Base-by-base conservation (phyloP, 2,113 vertebrate genomes). In the Phocoena sinus region DNA sequence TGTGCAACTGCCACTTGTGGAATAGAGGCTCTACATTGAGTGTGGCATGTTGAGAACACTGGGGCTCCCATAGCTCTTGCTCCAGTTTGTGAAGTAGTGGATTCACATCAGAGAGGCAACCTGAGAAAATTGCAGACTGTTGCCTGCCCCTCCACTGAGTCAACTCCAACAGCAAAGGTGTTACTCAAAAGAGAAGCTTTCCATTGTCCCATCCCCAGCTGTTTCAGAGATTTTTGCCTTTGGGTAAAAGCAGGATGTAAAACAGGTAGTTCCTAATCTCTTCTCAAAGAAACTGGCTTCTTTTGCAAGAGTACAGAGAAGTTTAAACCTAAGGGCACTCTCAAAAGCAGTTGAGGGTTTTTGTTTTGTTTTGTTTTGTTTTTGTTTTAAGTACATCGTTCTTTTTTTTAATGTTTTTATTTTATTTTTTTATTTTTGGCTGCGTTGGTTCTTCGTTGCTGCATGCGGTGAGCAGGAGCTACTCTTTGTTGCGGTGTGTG, bases 31-130 rank as follows among this genome's bases (percentile, higher is more conserved):
- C 17, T 17, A 12, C 4, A 33, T 53, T 21, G 1, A 63, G 31
- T 20, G 23, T 56, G 65, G 18, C 26, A 1, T 31, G 23, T 11
- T 87, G 21, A 63, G 33, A 56, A 63, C 20, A 21, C 4, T 41
- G 20, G 1, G 6, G 3, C 11, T 5, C 6, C 58, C 25, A 14
- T 1, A 44, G 6, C 2, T 23, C 10, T 80, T 68, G 23, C 3
- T 53, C 9, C n/a, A 38, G 38, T 2, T 21, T 74, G 3, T 20
- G 21, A 44, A 12, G 10, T 17, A n/a, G n/a, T 18, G 0, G 15
- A 33, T n/a, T 41, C 12, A 47, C 18, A 13, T 2, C 20, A 36
- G 33, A 62, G 21, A 74, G 6, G 23, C 1, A 62, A 67, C 1
- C 20, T 8, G 11, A 73, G 31, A 85, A 31, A 25, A 10, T 9